These are phyloP conservation scores for Aleiodes sp. DNA, from an alignment of 1,140 invertebrate genomes.

Conservation along the genomic window DNA sequence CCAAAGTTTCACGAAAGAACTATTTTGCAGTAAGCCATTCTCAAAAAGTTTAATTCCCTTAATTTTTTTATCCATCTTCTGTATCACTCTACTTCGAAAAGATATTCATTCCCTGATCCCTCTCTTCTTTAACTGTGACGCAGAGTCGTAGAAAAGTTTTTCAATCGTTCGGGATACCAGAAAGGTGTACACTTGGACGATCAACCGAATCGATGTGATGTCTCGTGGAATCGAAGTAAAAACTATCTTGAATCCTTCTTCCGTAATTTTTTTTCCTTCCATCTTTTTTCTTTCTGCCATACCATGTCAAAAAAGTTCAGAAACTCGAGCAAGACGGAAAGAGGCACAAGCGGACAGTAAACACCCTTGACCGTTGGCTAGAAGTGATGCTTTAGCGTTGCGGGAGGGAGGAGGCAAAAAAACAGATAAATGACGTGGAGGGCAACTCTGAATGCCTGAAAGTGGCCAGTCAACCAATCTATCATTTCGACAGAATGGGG, in stretches of 20 bases:
- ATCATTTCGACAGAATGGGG: constrained; percentile 50
- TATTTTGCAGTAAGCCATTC: too few species aligned
- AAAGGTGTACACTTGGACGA: not conserved
- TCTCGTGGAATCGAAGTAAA: not conserved
- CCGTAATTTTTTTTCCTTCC: not conserved
- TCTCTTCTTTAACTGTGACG: constrained; percentile 13
- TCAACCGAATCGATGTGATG: constrained; percentile 11
- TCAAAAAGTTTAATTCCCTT: not conserved
- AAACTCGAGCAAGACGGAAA: not conserved
- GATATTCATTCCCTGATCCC: constrained; percentile 13
- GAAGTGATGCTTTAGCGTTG: constrained; percentile 19
- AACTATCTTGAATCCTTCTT: not conserved
- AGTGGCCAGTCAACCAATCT: constrained; percentile 45
- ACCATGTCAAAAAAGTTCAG: not conserved
- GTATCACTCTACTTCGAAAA: not conserved
- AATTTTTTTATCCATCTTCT: not conserved
- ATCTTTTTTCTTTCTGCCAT: not conserved
- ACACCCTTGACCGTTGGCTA: constrained; percentile 17
- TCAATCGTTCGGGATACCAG: constrained; percentile 33
- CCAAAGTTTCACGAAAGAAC: too few species aligned
- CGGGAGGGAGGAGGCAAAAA: constrained; percentile 61
- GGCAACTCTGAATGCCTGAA: constrained; percentile 41
- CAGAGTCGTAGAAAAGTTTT: constrained; percentile 34
- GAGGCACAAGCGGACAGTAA: constrained; percentile 17
- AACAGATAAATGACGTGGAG: constrained; percentile 63